Conservation (phyloP, 2,888 invertebrate species). For the Apamea epomidion region DNA sequence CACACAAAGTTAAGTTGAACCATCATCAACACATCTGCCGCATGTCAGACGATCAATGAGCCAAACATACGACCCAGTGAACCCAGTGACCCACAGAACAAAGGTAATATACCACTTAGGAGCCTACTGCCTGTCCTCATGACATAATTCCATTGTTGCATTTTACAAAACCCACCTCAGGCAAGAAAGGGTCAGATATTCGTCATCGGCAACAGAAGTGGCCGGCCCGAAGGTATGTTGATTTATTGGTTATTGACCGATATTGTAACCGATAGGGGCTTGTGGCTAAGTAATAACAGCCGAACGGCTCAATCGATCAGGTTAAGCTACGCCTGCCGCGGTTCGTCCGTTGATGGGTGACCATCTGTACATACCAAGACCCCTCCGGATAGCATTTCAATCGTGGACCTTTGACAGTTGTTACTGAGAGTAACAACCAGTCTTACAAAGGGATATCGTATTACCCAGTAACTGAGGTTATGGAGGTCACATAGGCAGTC, state of each 20-base stretch:
- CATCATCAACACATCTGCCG: no score
- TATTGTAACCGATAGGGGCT: neutral
- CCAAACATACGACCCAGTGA: no score
- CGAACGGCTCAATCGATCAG: neutral
- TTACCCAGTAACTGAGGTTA: neutral
- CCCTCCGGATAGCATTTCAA: neutral
- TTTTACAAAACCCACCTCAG: neutral
- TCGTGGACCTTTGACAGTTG: neutral
- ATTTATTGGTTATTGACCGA: neutral
- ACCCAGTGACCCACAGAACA: no score
- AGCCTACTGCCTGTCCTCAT: neutral
- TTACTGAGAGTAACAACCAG: neutral
- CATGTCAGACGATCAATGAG: no score
- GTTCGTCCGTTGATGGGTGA: neutral
- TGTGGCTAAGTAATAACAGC: neutral
- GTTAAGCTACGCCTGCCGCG: neutral
- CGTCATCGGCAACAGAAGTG: slow-evolving; percentile 12
- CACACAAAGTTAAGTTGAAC: neutral
- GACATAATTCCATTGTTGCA: slow-evolving; percentile 34
- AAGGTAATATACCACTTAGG: neutral
- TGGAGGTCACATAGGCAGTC: neutral
- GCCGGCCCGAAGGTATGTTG: neutral
- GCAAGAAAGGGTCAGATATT: neutral
- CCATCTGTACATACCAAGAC: neutral
- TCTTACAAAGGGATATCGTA: neutral